Evolutionary conservation across 2,797 vertebrate species (phyloP), one percentile per base, ranked within the genome.

Genomic region (Tokudaia muenninki): DNA sequence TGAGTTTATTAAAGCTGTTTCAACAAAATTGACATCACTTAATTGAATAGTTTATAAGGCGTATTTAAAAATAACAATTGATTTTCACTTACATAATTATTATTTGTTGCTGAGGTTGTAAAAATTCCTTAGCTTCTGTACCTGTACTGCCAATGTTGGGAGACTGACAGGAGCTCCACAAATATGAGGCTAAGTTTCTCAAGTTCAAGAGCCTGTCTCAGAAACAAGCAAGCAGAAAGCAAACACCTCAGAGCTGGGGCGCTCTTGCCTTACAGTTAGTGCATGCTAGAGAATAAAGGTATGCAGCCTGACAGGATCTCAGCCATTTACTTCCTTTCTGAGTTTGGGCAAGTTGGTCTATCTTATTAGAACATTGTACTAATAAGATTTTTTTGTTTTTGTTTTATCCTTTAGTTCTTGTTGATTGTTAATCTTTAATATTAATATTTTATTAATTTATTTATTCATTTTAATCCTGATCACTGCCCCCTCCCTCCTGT

Each of bases 401-500:
- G 65, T 88, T 84, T 55, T 31, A 19, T 55, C 80, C 90, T 96
- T 88, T 83, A 59, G 75, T 77, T 94, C 57, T 79, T 89, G n/a
- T 11, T 78, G 44, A 90, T 77, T 82, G 6, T 82, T 93, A 94
- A 24, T 26, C 44, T 67, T 74, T 87, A 55, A 17, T 70, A 24
- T 52, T 67, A 11, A 55, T 61, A 78, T 57, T 84, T 96, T 41
- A 41, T 41, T 41, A 41, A 67, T 57, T 41, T 61, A 17, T 91
- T 94, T 91, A 34, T 93, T 93, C 61, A 87, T 24, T 61, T 61
- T 61, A 61, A 24, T 61, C 24, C 59, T 61, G 59, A 57, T 61
- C 59, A 61, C 59, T 24, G 59, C 22, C 59, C 22, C 59, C 22
- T 24, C 59, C 59, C 22, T 41, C 41, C 41, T 41, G 41, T 61